Conservation (phyloP, 92 coral and sea anemone genomes). For the Actinostola sp. region DNA sequence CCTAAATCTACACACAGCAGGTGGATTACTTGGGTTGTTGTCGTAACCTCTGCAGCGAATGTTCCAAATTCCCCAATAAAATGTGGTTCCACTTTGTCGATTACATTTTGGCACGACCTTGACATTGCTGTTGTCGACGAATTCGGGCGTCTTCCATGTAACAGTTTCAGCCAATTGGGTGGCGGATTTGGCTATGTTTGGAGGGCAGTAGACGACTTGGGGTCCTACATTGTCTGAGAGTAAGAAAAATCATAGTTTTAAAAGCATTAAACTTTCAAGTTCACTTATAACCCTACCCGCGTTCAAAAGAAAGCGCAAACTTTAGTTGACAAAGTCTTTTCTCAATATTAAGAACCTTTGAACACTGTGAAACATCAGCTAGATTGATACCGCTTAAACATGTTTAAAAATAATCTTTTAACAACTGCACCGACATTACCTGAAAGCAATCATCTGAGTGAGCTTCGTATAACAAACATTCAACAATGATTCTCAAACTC, state of each 20-base stretch:
- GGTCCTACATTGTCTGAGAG: conserved; percentile 35
- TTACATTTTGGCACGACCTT: conserved; percentile 14
- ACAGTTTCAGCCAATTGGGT: conserved; percentile 12
- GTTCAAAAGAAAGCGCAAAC: too few relatives aligned
- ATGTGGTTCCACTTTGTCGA: conserved; percentile 29
- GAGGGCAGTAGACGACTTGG: conserved; percentile 28
- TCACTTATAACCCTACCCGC: too few relatives aligned
- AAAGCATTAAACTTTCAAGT: neutral
- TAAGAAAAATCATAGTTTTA: neutral
- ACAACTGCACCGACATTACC: too few relatives aligned
- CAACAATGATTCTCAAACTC: too few relatives aligned
- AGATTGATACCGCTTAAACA: too few relatives aligned
- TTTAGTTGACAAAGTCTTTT: too few relatives aligned
- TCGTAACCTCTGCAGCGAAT: conserved; percentile 61
- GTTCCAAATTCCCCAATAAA: conserved; percentile 64
- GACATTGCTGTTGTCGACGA: conserved; percentile 29
- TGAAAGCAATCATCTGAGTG: too few relatives aligned
- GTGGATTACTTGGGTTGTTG: conserved; percentile 55
- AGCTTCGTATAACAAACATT: too few relatives aligned
- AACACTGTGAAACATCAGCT: too few relatives aligned
- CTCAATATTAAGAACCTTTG: too few relatives aligned
- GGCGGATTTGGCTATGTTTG: conserved; percentile 3
- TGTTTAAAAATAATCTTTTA: too few relatives aligned
- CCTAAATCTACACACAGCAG: conserved; percentile 59
- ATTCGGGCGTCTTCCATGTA: conserved; percentile 28